These are phyloP conservation scores for Chrysochloris asiatica DNA, from an alignment of 2,113 vertebrate genomes.

Conservation along the genomic window DNA sequence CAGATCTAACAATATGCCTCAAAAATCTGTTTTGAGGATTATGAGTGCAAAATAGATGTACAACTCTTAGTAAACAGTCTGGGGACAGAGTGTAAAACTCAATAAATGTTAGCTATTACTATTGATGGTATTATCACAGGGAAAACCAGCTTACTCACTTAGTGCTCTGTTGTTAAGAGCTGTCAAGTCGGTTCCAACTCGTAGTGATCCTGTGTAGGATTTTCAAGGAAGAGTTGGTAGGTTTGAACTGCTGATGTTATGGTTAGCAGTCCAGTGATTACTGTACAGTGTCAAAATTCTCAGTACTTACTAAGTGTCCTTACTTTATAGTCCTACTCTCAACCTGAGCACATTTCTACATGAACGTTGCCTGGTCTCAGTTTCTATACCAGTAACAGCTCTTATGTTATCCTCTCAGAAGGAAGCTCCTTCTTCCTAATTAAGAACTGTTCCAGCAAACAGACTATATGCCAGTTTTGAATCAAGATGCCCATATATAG, in stretches of 20 bases:
- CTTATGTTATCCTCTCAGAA: not conserved
- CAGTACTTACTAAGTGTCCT: not conserved
- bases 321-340: conserved; percentile 24
- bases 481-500: not conserved
- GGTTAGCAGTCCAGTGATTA: too few species aligned
- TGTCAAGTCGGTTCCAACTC: too few species aligned
- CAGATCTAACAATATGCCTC: too few species aligned
- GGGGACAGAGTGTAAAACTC: not conserved
- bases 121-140: not conserved
- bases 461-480: not conserved
- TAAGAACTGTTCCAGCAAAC: conserved; percentile 3
- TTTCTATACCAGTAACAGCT: not conserved
- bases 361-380: not conserved
- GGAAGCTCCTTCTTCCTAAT: not conserved
- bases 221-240: too few species aligned
- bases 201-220: too few species aligned
- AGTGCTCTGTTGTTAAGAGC: too few species aligned
- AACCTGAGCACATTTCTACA: conserved; percentile 11
- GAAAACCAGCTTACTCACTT: not conserved
- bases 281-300: not conserved
- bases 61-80: conserved; percentile 28
- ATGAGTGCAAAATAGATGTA: conserved; percentile 13
- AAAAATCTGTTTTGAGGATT: not conserved
- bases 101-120: not conserved
- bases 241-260: too few species aligned